These are phyloP conservation scores for Pterophyllum scalare DNA, from an alignment of 2,113 vertebrate species.

Conservation along the genomic window DNA sequence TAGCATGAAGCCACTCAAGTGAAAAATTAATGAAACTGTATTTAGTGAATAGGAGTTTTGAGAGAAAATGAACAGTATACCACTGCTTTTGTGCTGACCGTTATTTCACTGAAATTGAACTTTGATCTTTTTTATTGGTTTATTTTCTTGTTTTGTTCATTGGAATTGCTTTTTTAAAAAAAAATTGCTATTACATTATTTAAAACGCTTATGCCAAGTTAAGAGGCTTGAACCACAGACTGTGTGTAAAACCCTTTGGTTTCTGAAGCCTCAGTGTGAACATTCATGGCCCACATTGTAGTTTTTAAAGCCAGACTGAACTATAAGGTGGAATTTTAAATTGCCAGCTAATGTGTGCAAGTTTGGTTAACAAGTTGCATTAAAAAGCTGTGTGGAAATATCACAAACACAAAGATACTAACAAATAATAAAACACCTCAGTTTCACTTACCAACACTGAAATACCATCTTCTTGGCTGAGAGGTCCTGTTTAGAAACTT, in stretches of 20 bases:
- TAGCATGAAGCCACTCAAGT: no score
- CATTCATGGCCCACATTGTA: no score
- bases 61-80: background rate
- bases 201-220: background rate
- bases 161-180: background rate
- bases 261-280: background rate
- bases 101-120: background rate
- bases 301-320: background rate
- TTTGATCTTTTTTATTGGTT: background rate
- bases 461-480: no score
- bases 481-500: no score
- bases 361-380: background rate
- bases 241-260: background rate
- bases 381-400: background rate
- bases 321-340: no score
- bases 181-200: background rate
- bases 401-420: background rate
- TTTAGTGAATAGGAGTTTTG: background rate
- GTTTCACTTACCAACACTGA: background rate
- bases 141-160: background rate
- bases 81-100: background rate
- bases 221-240: background rate
- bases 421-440: background rate
- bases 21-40: no score
- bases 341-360: background rate